These are phyloP conservation scores for Pseudolycoriella hygida DNA, from an alignment of 2,888 invertebrate genomes.

Conservation along the genomic window DNA sequence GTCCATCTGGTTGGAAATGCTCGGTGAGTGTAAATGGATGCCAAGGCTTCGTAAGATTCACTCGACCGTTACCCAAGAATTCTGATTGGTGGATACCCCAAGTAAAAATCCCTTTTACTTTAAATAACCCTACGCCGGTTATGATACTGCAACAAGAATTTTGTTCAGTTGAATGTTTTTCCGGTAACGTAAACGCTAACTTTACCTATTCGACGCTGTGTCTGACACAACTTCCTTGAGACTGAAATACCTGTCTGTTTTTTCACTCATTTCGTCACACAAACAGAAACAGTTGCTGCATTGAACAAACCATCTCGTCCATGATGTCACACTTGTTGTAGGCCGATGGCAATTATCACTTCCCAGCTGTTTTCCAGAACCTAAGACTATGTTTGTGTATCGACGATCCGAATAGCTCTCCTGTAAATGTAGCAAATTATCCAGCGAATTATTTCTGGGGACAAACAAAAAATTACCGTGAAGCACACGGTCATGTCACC, in stretches of 20 bases:
- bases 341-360: no score
- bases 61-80: conserved; percentile 37
- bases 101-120: conserved; percentile 52
- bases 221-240: conserved; percentile 24
- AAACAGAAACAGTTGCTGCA: conserved; percentile 38
- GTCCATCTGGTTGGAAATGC: conserved; percentile 23
- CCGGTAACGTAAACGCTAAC: conserved; percentile 13
- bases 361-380: no score
- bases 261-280: conserved; percentile 32
- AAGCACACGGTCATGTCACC: conserved; percentile 66
- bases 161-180: not conserved
- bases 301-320: conserved; percentile 34
- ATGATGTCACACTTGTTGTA: conserved; percentile 11
- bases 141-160: conserved; percentile 36
- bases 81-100: conserved; percentile 52
- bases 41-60: conserved; percentile 22
- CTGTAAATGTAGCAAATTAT: no score
- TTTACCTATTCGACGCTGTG: conserved; percentile 17
- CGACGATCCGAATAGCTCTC: no score
- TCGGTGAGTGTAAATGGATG: not conserved
- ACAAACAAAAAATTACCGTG: conserved; percentile 30
- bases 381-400: no score
- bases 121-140: conserved; percentile 51
- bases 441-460: no score
- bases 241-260: conserved; percentile 35